phyloP scores from a whole-genome alignment of 2,888 invertebrate genomes.

The Ophion costatus region DNA sequence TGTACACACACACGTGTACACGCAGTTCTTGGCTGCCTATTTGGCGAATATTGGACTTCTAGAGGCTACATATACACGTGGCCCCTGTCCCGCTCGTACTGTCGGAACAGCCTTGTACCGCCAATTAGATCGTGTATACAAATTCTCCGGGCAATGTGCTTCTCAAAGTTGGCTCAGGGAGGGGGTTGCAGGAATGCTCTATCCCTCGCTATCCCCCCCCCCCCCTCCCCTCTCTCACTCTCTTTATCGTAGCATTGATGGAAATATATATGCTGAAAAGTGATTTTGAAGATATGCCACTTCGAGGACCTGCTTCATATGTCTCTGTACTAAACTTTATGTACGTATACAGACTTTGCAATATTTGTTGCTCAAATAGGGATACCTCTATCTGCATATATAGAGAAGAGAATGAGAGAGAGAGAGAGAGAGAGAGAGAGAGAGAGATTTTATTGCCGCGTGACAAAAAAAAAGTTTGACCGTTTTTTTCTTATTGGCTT shows the following conservation, averaged over 20 bases:
- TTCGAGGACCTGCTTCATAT: too few relatives aligned
- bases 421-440: too few relatives aligned
- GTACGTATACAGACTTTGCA: too few relatives aligned
- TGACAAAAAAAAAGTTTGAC: too few relatives aligned
- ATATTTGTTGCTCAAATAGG: neutral
- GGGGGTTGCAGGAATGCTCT: slow-evolving; percentile 4
- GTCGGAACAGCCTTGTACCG: slow-evolving; percentile 59
- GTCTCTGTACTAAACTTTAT: too few relatives aligned
- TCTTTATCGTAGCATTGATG: slow-evolving; percentile 22
- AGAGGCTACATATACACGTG: slow-evolving; percentile 31
- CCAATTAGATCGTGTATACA: slow-evolving; percentile 65
- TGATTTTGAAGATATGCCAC: too few relatives aligned
- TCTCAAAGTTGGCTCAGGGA: slow-evolving; percentile 38
- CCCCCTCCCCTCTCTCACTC: neutral
- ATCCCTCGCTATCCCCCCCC: slow-evolving; percentile 7
- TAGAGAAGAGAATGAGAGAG: too few relatives aligned
- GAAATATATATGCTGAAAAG: neutral
- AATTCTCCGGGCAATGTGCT: slow-evolving; percentile 57
- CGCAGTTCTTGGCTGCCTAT: slow-evolving; percentile 26
- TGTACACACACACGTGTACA: slow-evolving; percentile 5
- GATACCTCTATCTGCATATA: slow-evolving; percentile 13
- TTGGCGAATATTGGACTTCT: slow-evolving; percentile 58
- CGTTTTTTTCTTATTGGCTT: too few relatives aligned
- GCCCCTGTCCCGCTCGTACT: slow-evolving; percentile 44
- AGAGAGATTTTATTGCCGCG: too few relatives aligned